These are phyloP conservation scores for Zaprionus kolodkinae DNA, from an alignment of 1,140 invertebrate genomes.

Conservation along the genomic window DNA sequence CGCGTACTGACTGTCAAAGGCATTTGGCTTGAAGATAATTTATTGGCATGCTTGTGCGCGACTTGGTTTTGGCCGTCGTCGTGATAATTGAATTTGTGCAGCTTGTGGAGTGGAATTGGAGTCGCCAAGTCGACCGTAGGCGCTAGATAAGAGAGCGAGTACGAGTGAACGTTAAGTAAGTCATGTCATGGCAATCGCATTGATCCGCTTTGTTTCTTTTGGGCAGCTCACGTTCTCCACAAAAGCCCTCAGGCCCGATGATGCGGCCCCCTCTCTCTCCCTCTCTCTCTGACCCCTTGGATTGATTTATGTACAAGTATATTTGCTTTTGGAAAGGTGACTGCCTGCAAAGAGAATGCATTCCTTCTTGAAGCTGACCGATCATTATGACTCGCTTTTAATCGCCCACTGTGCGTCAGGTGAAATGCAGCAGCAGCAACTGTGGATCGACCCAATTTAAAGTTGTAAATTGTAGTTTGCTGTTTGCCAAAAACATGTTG, in stretches of 20 bases:
- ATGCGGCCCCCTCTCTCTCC: not conserved
- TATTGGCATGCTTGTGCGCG: slow-evolving; percentile 64
- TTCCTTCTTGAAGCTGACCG: slow-evolving; percentile 29
- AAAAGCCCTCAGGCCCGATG: slow-evolving; percentile 54
- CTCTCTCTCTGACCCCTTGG: not conserved
- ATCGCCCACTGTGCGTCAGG: slow-evolving; percentile 67
- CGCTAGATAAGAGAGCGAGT: slow-evolving; percentile 73
- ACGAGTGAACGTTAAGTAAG: slow-evolving; percentile 74
- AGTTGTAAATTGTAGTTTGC: slow-evolving; percentile 6
- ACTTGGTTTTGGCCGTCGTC: slow-evolving; percentile 69
- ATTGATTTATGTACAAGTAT: slow-evolving; percentile 64
- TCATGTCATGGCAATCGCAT: slow-evolving; percentile 78
- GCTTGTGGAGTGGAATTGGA: slow-evolving; percentile 8
- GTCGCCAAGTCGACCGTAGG: slow-evolving; percentile 50
- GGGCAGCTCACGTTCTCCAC: slow-evolving; percentile 62
- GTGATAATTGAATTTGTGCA: slow-evolving; percentile 81
- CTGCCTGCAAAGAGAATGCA: slow-evolving; percentile 6
- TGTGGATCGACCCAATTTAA: slow-evolving; percentile 61
- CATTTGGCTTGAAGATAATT: slow-evolving; percentile 80
- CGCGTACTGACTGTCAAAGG: slow-evolving; percentile 78
- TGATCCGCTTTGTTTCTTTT: slow-evolving; percentile 48
- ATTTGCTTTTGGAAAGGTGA: slow-evolving; percentile 67
- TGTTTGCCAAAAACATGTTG: slow-evolving; percentile 59
- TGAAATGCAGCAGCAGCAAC: slow-evolving; percentile 62
- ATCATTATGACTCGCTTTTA: slow-evolving; percentile 63